These are phyloP conservation scores for Diprion similis DNA, from an alignment of 1,140 invertebrate genomes.

Conservation along the genomic window DNA sequence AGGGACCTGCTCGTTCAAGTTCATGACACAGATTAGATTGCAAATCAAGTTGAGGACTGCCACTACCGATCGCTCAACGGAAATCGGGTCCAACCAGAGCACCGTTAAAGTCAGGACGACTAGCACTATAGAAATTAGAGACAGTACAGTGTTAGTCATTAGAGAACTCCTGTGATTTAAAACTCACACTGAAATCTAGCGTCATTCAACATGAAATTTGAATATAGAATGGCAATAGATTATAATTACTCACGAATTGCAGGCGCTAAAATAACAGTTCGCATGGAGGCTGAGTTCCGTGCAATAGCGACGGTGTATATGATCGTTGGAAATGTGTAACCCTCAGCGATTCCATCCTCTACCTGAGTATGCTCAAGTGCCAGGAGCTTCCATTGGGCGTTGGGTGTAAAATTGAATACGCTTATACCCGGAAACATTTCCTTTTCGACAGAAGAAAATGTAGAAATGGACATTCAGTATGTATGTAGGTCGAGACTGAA, in stretches of 20 bases:
- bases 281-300: constrained; percentile 49
- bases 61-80: constrained; percentile 55
- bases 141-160: no score
- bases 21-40: constrained; percentile 52
- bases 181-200: no score
- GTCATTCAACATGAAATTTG: no score
- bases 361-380: constrained; percentile 35
- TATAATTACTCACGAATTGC: constrained; percentile 52
- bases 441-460: no score
- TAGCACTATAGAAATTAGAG: constrained; percentile 43
- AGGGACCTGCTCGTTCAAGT: constrained; percentile 56
- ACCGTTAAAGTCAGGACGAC: constrained; percentile 57
- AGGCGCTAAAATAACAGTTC: constrained; percentile 55
- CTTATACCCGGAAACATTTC: background rate
- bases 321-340: constrained; percentile 59
- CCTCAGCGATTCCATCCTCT: constrained; percentile 34
- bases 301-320: constrained; percentile 54
- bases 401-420: constrained; percentile 40
- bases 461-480: background rate
- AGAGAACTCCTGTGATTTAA: no score
- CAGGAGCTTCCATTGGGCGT: constrained; percentile 51
- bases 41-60: constrained; percentile 58
- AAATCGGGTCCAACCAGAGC: constrained; percentile 56
- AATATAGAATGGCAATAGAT: constrained; percentile 5
- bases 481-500: no score